A percentile compares a stretch with the other conserved stretches of the same genome.
Conservation (phyloP, 2,797 vertebrate genomes). For the Mormyrops boulengeri region DNA sequence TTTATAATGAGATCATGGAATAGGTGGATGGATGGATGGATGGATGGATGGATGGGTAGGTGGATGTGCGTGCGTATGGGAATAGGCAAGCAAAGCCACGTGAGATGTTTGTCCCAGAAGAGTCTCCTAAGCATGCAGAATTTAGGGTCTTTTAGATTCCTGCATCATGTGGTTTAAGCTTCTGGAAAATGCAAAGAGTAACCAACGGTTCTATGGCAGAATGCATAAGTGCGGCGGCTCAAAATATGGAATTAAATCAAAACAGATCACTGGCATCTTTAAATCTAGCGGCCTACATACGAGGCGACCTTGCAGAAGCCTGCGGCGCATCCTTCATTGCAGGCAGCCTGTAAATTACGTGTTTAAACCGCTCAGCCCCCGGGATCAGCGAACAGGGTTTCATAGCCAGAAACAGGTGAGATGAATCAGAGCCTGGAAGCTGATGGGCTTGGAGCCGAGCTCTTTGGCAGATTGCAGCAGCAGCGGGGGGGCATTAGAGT, state of each 20-base stretch:
- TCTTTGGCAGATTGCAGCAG: neutral
- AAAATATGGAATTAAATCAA: neutral
- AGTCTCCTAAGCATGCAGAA: neutral
- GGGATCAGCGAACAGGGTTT: neutral
- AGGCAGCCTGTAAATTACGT: neutral
- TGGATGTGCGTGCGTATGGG: neutral
- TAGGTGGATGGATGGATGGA: neutral
- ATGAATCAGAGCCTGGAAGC: neutral
- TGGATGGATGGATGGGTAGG: neutral
- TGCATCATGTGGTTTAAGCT: neutral
- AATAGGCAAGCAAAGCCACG: neutral
- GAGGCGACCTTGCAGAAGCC: neutral
- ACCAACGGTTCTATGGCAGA: neutral
- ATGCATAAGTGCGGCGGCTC: neutral
- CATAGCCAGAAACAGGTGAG: neutral
- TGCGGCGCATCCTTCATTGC: neutral
- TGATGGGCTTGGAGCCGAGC: neutral
- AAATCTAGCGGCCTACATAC: neutral
- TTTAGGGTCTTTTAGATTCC: neutral
- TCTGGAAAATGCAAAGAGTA: neutral
- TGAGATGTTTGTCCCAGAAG: neutral
- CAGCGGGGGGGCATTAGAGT: neutral
- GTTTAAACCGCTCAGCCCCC: neutral
- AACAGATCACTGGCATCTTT: conserved; percentile 9
- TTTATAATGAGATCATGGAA: neutral